Conservation (phyloP, 1,140 invertebrate genomes). For the Formica selysi region DNA sequence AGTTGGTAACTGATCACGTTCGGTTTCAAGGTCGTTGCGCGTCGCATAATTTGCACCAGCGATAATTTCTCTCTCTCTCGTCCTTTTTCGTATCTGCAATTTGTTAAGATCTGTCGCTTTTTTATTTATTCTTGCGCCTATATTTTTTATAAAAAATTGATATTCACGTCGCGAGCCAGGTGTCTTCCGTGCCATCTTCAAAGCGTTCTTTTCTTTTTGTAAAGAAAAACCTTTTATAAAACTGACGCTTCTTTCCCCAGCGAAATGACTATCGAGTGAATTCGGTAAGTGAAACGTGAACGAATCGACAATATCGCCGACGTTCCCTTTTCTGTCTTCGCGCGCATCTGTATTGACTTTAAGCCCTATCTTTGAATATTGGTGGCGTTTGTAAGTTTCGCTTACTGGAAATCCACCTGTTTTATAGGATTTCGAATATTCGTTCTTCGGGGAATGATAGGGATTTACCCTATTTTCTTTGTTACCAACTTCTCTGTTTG, state of each 20-base stretch:
- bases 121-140: not conserved
- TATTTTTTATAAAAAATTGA: not conserved
- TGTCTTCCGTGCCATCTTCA: not conserved
- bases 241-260: not conserved
- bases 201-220: not conserved
- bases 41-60: not conserved
- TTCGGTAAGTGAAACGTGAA: conserved; percentile 12
- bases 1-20: conserved; percentile 2
- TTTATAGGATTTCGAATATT: conserved; percentile 26
- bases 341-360: not conserved
- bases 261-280: not conserved
- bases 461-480: conserved; percentile 13
- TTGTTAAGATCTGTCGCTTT: too few relatives aligned
- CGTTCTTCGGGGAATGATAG: conserved; percentile 7
- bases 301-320: not conserved
- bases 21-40: not conserved
- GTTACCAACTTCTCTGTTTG: not conserved
- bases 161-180: conserved; percentile 7
- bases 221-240: not conserved
- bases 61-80: not conserved
- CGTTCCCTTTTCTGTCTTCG: not conserved
- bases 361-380: conserved; percentile 33
- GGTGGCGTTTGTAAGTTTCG: not conserved
- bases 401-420: not conserved
- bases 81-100: too few relatives aligned